Evolutionary conservation across 2,113 vertebrate species (phyloP).

Genomic region (Panthera leo): DNA sequence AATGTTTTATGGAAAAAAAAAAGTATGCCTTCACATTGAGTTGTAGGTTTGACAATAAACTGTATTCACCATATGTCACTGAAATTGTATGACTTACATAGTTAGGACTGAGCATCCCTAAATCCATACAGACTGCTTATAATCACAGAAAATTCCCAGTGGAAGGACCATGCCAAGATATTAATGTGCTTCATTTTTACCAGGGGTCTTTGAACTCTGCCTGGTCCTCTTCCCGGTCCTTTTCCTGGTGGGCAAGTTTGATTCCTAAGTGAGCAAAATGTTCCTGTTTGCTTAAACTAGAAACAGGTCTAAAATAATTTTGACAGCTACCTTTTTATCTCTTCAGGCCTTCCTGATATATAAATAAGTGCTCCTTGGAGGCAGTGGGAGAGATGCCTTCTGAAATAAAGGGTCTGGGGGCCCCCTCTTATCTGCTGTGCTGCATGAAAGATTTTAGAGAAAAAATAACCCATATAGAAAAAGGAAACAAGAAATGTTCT

Average conservation of each 20-base stretch:
- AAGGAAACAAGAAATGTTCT: neutral
- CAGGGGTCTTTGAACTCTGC: neutral
- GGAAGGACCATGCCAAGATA: neutral
- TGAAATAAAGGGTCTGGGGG: neutral
- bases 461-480: neutral
- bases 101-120: neutral
- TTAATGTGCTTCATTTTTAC: neutral
- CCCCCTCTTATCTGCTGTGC: neutral
- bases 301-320: neutral
- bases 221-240: neutral
- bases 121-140: neutral
- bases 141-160: neutral
- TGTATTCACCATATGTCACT: neutral
- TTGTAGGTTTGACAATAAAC: neutral
- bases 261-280: neutral
- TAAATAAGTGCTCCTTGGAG: neutral
- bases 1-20: neutral
- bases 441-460: neutral
- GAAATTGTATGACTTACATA: neutral
- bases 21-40: neutral
- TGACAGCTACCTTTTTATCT: neutral
- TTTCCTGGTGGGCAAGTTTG: neutral
- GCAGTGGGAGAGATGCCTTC: neutral
- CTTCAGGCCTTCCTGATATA: neutral
- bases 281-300: neutral